Conservation (phyloP, 2,113 vertebrate species). For the Dunckerocampus dactyliophorus region DNA sequence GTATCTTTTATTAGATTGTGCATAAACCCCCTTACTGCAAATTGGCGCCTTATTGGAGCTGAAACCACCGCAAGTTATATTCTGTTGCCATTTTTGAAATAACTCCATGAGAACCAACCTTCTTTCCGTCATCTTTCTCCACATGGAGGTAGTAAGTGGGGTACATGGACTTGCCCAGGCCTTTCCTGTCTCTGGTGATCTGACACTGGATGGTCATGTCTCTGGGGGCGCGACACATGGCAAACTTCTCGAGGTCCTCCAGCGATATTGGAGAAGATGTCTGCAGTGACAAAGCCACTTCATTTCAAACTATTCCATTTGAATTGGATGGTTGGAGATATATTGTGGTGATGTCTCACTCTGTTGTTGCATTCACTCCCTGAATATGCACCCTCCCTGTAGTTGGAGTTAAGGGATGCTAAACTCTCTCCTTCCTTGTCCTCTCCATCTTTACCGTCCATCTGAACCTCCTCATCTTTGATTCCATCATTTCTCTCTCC, state of each 20-base stretch:
- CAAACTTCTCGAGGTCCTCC: slow-evolving; percentile 77
- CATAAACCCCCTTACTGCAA: no score
- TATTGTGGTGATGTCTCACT: slow-evolving; percentile 40
- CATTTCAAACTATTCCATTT: background rate
- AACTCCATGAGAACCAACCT: slow-evolving; percentile 56
- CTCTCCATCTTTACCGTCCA: no score
- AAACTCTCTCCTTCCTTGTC: no score
- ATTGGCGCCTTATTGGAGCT: no score
- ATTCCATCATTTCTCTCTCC: slow-evolving; percentile 49
- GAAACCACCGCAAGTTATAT: no score
- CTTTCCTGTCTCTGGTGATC: slow-evolving; percentile 79
- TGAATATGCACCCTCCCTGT: slow-evolving; percentile 59
- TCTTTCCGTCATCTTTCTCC: slow-evolving; percentile 77
- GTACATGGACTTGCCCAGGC: slow-evolving; percentile 82
- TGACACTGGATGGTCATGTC: slow-evolving; percentile 75
- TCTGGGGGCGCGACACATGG: slow-evolving; percentile 72
- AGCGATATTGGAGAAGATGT: slow-evolving; percentile 59
- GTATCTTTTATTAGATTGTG: no score
- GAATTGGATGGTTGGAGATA: no score
- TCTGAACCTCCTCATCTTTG: no score
- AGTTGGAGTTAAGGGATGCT: slow-evolving; percentile 71
- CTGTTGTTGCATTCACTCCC: slow-evolving; percentile 55
- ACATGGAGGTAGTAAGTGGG: slow-evolving; percentile 86
- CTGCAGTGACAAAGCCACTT: slow-evolving; percentile 32
- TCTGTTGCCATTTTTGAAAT: no score